Base-by-base conservation (phyloP, 2,113 vertebrate species). In the Ardeotis arabs region DNA sequence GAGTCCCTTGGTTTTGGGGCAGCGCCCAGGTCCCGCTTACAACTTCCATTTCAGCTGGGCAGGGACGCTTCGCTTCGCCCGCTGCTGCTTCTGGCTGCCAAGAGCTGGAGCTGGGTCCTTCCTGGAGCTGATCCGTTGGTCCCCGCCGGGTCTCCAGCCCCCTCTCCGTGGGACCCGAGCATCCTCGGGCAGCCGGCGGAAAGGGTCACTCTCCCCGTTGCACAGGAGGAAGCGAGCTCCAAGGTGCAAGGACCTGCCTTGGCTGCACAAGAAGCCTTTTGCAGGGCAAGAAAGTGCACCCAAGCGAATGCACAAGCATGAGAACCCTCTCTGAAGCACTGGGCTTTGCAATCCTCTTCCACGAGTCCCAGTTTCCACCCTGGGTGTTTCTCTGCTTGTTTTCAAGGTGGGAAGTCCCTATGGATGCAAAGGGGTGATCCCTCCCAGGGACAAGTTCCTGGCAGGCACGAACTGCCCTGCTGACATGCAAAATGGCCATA, bases 1-100 rank as follows among this genome's bases (percentile, higher is more conserved):
- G 93, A 93, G 95, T 93, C 92, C 91, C 89, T 69, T 50, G 79
- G 47, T 20, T 39, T 89, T 76, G 68, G 87, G 87, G 96, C 88
- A 93, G 95, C 20, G 14, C 88, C 68, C 91, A 90, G 79, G 53
- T 63, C 89, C 73, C 12, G 47, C 63, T 63, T 58, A 68, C 67
- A 94, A 22, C 83, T 91, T 90, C 77, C 74, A 72, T 47, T 66
- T 53, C 75, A 60, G 87, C 90, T 62, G 44, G 2, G 68, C 31
- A 76, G 80, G 78, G 84, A 52, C 17, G 5, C 68, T 84, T n/a
- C 2, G 23, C 63, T 75, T 41, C 22, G 31, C 81, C 64, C 52
- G 49, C 59, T 60, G 86, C 91, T 1, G 15, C 78, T 45, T 23
- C 64, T 44, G 88, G 39, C 44, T 72, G 72, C 75, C 0, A 4